Conservation (phyloP, 35 echinoderm and acorn worm species). For the Patiria miniata region DNA sequence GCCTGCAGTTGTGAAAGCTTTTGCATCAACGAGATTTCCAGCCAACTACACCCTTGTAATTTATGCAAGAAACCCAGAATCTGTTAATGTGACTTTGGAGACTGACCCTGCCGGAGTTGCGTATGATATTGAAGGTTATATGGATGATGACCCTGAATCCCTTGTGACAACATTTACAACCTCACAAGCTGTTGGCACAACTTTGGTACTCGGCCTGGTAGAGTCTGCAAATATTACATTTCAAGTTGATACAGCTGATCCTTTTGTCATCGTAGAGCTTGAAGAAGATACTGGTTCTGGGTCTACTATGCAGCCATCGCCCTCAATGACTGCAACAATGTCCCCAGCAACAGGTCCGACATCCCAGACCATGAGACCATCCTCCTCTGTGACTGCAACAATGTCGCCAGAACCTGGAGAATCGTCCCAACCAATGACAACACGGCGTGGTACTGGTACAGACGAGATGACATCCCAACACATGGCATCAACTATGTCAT, state of each 20-base stretch:
- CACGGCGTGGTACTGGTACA: too few relatives aligned
- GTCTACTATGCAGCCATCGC: too few relatives aligned
- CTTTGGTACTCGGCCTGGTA: neutral
- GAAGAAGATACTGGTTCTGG: neutral
- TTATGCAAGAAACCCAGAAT: neutral
- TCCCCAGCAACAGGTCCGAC: too few relatives aligned
- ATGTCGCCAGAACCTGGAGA: too few relatives aligned
- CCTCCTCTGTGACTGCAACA: too few relatives aligned
- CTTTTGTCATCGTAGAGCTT: neutral
- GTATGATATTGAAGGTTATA: neutral
- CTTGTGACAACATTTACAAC: neutral
- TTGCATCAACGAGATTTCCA: neutral
- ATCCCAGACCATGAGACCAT: too few relatives aligned
- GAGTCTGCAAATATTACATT: neutral
- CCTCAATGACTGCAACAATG: too few relatives aligned
- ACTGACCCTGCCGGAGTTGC: neutral
- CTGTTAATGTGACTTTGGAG: neutral
- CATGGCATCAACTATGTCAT: too few relatives aligned
- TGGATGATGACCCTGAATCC: neutral
- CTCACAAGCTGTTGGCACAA: neutral
- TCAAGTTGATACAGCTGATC: neutral
- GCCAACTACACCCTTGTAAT: neutral
- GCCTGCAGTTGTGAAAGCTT: neutral
- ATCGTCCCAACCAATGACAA: too few relatives aligned
- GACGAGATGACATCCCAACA: too few relatives aligned